Evolutionary conservation across 2,113 vertebrate species (phyloP), one percentile per base, ranked within the genome.

Genomic region (Nansenia antarctica): DNA sequence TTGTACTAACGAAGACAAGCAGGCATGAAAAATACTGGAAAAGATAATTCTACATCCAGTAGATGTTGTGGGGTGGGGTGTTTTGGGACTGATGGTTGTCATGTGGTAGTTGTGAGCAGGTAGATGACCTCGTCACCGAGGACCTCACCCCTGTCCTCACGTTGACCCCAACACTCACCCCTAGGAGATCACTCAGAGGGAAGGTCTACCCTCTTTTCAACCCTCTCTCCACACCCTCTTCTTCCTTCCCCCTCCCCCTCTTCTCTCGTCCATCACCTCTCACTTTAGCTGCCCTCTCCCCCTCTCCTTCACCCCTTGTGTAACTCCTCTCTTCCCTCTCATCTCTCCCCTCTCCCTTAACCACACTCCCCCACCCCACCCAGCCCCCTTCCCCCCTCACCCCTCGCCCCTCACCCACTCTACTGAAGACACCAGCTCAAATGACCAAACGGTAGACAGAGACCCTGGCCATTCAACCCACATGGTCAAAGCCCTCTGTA

Each of bases 131-230:
- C 3, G 31, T 34, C 30, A 52, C 54, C 29, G 62, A 37, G 65
- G 70, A 64, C 37, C 62, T 65, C 62, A 60, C 29, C 27, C 39
- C 34, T 80, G 80, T 52, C 76, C 77, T 82, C 64, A 65, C 30
- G 26, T 20, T 80, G 82, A 80, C 78, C 80, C 62, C 69, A 57
- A 42, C 59, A 35, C 74, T 69, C n/a, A 61, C 39, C 72, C 62
- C 74, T 65, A 53, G 61, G 67, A 70, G 73, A 72, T 69, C 67
- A 74, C 35, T 62, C 32, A 78, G 61, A 53, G 18, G 67, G 7
- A 9, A 63, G 12, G 5, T 27, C 67, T 35, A 58, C 26, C 22
- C 72, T n/a, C n/a, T n/a, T n/a, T n/a, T n/a, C n/a, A n/a, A n/a
- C 32, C 34, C 29, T 32, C 72, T 26, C 22, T 14, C 53, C 12